Base-by-base conservation (phyloP, 2,888 invertebrate species). In the Machimus atricapillus region DNA sequence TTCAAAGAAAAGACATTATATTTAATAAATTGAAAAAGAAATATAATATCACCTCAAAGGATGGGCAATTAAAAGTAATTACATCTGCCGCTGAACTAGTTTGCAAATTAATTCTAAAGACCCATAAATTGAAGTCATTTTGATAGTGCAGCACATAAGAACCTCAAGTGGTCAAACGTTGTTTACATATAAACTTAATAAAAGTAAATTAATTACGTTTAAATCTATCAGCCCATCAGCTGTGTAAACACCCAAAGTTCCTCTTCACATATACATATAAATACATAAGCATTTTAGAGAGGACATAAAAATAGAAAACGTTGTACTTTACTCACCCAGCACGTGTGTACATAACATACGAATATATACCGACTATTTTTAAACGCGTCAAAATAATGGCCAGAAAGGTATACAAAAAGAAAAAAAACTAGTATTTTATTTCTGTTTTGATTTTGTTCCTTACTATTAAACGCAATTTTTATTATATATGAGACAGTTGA, bases 141-240 rank as follows among this genome's bases (percentile, higher is more conserved):
- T 19, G n/a, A 2, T 76, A 40, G 14, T 37, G 40, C 2, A 14
- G n/a, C 76, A 76, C 34, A 76, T 37, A 76, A 40, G 66, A 40
- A 34, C 37, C 27, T 76, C 40, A 34, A 76, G n/a, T 76, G 27
- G 12, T 37, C 34, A 76, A 76, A 40, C 40, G 27, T 37, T 76
- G 76, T 76, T 76, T 76, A 76, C 76, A 76, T 76, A 27, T 76
- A 76, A 76, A 76, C 76, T 76, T 76, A 76, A 76, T 76, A 76
- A 76, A 76, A 34, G 76, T 76, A 37, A 76, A 76, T 76, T 76
- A 76, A 76, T 76, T 76, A 76, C 37, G 76, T 27, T 76, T 76
- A 76, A 76, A 76, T 76, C 76, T 40, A 76, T 76, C 76, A 34
- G 34, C 76, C 34, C 76, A 37, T 76, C 40, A 76, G 40, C 76